These are phyloP conservation scores for Mastigias papua DNA, from an alignment of 30 jellyfish, hydroid and myxozoan species.

Conservation along the genomic window DNA sequence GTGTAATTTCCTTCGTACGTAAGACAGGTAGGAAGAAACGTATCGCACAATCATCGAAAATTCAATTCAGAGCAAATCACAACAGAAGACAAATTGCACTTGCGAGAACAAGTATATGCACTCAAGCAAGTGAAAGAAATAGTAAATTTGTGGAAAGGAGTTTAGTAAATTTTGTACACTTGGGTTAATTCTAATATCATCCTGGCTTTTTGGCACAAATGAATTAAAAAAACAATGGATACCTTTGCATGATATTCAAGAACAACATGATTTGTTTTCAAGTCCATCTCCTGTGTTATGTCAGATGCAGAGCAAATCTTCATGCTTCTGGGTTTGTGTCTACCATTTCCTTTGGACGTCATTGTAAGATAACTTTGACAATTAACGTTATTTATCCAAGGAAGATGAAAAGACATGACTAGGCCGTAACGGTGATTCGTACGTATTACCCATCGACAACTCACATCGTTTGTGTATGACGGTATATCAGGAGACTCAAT, in stretches of 20 bases:
- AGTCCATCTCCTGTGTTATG: slow-evolving; percentile 47
- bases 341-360: slow-evolving; percentile 8
- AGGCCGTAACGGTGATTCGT: slow-evolving; percentile 49
- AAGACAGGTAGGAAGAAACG: no score
- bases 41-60: no score
- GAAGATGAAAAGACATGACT: slow-evolving; percentile 64
- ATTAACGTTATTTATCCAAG: slow-evolving; percentile 67
- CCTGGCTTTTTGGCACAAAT: no score
- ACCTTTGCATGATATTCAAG: slow-evolving; percentile 88
- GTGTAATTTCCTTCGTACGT: no score
- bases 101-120: no score
- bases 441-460: slow-evolving; percentile 77
- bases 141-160: no score
- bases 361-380: slow-evolving; percentile 63
- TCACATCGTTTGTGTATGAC: slow-evolving; percentile 50
- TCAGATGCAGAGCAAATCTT: slow-evolving; percentile 82
- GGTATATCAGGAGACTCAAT: slow-evolving; percentile 83
- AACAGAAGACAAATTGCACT: no score
- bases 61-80: no score
- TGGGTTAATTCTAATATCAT: no score
- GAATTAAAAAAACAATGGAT: no score
- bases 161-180: no score
- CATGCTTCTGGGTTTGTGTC: background rate
- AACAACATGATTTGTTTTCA: slow-evolving; percentile 62
- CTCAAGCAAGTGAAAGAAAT: no score